These are phyloP conservation scores for Aramus guarauna DNA, from an alignment of 2,113 vertebrate species.

Conservation along the genomic window DNA sequence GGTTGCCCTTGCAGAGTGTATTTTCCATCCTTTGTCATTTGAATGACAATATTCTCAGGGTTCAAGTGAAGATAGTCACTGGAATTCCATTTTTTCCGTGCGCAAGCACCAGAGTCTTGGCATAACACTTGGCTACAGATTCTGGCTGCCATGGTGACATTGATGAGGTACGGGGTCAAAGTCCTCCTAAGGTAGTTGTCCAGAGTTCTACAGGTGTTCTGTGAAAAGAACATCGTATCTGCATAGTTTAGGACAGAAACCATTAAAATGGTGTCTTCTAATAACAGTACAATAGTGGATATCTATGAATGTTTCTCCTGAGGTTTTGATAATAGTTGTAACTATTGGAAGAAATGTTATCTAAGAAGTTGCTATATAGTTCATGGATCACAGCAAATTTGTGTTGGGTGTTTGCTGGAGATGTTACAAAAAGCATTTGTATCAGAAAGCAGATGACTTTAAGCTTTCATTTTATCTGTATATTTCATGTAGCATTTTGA, in stretches of 20 bases:
- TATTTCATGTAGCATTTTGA: background rate
- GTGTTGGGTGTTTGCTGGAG: background rate
- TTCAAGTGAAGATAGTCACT: conserved; percentile 85
- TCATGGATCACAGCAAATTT: background rate
- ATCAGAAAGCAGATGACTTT: background rate
- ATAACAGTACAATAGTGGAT: background rate
- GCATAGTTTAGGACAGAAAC: background rate
- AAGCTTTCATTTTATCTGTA: background rate
- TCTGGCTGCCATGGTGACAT: conserved; percentile 84
- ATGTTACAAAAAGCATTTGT: background rate
- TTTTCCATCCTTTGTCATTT: conserved; percentile 32
- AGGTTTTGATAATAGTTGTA: background rate
- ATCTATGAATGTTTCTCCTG: background rate
- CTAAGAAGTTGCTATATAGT: background rate
- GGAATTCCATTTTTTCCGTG: conserved; percentile 77
- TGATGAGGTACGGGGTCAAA: conserved; percentile 86
- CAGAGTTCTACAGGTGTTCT: conserved; percentile 75
- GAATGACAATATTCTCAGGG: conserved; percentile 70
- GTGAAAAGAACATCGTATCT: conserved; percentile 5
- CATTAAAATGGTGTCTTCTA: background rate
- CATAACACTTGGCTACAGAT: conserved; percentile 85
- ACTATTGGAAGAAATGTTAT: background rate
- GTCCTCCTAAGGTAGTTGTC: conserved; percentile 69
- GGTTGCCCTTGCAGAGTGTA: conserved; percentile 72
- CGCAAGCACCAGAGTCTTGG: conserved; percentile 78